These are phyloP conservation scores for Echeneis naucrates DNA, from an alignment of 2,797 vertebrate species.

Conservation along the genomic window DNA sequence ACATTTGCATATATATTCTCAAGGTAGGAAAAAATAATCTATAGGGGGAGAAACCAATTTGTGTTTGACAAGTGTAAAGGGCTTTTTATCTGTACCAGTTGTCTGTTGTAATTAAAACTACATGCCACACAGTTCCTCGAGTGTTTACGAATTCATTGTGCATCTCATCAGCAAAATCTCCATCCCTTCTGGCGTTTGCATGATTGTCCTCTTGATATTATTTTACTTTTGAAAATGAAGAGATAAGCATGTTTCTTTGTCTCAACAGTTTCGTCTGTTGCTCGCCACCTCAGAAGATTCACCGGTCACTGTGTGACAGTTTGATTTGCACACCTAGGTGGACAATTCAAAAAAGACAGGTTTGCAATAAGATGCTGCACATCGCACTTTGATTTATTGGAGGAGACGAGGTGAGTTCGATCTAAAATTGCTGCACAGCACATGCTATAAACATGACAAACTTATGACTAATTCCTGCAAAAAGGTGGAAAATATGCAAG, in stretches of 20 bases:
- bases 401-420: background rate
- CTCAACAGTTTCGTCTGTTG: slow-evolving; percentile 35
- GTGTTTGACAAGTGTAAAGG: slow-evolving; percentile 31
- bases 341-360: slow-evolving; percentile 17
- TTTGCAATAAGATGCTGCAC: slow-evolving; percentile 7
- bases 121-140: slow-evolving; percentile 4
- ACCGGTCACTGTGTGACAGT: background rate
- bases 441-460: background rate
- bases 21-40: slow-evolving; percentile 13
- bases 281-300: slow-evolving; percentile 10
- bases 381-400: background rate
- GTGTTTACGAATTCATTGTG: slow-evolving; percentile 11
- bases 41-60: slow-evolving; percentile 9
- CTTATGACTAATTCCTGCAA: slow-evolving; percentile 14
- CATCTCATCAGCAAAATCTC: slow-evolving; percentile 20
- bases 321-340: background rate
- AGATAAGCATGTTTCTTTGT: background rate
- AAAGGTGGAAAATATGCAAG: slow-evolving; percentile 24
- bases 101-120: slow-evolving; percentile 42
- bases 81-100: slow-evolving; percentile 46
- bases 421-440: background rate
- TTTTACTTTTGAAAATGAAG: slow-evolving; percentile 13
- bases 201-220: slow-evolving; percentile 15
- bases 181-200: slow-evolving; percentile 15
- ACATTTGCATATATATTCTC: background rate